Conservation (phyloP, 2,888 invertebrate genomes). For the Mimachlamys varia region DNA sequence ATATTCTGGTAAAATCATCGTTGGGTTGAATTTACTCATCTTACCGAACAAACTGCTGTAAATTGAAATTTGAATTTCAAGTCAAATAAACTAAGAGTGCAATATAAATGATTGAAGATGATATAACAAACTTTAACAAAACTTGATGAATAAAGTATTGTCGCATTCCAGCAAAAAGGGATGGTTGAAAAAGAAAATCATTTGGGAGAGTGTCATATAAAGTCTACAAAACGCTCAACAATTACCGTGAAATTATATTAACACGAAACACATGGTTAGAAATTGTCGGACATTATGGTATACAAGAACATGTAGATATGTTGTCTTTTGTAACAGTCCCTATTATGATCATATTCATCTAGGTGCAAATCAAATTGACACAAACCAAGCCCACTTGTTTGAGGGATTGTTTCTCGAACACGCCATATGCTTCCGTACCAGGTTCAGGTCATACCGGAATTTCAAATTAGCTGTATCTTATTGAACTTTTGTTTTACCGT, state of each 20-base stretch:
- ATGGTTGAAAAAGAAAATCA: not conserved
- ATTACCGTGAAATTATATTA: not conserved
- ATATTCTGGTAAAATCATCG: not conserved
- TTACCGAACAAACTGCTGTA: not conserved
- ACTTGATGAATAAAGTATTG: not conserved
- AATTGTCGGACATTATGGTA: not conserved
- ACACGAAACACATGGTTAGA: not conserved
- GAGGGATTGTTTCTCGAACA: not conserved
- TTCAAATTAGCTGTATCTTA: not conserved
- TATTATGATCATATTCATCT: not conserved
- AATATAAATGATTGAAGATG: not conserved
- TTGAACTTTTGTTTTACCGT: not conserved
- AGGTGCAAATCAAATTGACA: conserved; percentile 15
- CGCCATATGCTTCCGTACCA: not conserved
- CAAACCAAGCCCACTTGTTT: not conserved
- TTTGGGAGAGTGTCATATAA: not conserved
- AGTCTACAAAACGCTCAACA: too few relatives aligned
- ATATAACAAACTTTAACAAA: too few relatives aligned
- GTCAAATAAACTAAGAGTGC: not conserved
- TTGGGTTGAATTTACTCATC: not conserved
- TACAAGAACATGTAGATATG: not conserved
- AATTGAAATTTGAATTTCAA: too few relatives aligned
- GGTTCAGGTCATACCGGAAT: conserved; percentile 19
- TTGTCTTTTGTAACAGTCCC: not conserved
- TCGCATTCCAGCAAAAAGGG: not conserved